phyloP scores from a whole-genome alignment of 2,888 invertebrate species.

The Shargacucullia verbasci region DNA sequence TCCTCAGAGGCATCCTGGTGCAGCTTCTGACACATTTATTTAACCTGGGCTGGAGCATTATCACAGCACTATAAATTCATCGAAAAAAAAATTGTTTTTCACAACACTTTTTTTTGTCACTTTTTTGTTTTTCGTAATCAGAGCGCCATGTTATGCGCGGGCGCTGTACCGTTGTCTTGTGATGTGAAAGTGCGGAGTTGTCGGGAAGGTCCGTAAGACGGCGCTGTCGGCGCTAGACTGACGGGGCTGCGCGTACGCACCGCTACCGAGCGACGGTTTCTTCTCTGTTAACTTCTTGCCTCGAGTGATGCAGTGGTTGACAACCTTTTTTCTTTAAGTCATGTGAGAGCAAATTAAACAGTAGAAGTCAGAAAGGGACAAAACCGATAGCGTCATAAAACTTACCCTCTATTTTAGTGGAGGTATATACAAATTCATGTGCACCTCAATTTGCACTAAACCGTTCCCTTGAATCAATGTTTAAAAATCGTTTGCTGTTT shows the following conservation, averaged over 20 bases:
- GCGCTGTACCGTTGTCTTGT: slow-evolving; percentile 49
- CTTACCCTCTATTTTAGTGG: too few species aligned
- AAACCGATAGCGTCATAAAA: too few species aligned
- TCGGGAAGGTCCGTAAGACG: slow-evolving; percentile 60
- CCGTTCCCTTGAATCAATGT: too few species aligned
- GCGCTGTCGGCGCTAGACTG: slow-evolving; percentile 75
- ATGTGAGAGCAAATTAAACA: too few species aligned
- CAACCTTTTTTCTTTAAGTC: slow-evolving; percentile 55
- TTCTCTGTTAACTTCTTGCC: slow-evolving; percentile 60
- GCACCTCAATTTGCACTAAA: too few species aligned
- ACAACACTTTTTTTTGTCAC: slow-evolving; percentile 64
- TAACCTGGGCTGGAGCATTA: slow-evolving; percentile 85
- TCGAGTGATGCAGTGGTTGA: slow-evolving; percentile 34
- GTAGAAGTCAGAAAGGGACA: too few species aligned
- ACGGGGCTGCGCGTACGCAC: slow-evolving; percentile 64
- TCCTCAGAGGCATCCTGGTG: slow-evolving; percentile 64
- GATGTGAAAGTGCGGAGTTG: slow-evolving; percentile 59
- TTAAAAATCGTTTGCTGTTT: too few species aligned
- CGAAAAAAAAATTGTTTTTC: slow-evolving; percentile 61
- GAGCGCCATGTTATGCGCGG: slow-evolving; percentile 57
- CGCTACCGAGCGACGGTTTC: slow-evolving; percentile 65
- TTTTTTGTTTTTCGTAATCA: slow-evolving; percentile 48
- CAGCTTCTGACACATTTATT: slow-evolving; percentile 74
- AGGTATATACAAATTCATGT: too few species aligned
- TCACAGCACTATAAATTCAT: slow-evolving; percentile 65